Evolutionary conservation across 2,888 invertebrate genomes (phyloP), one percentile per base, ranked within the genome.

Genomic region (Drosophila recens): DNA sequence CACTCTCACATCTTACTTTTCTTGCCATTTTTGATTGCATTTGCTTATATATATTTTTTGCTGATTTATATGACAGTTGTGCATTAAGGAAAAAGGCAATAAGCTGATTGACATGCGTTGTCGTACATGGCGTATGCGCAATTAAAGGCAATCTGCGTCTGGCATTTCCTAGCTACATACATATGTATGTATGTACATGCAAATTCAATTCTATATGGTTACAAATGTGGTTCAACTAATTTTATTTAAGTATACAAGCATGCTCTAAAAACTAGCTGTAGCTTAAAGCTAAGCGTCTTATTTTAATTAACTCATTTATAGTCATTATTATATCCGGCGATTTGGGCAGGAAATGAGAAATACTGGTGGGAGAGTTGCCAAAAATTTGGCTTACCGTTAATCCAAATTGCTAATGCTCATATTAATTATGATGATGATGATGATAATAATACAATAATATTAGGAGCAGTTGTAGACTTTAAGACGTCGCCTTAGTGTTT

Each of bases 291-390:
- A 49, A 72, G 70, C 54, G 62, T 71, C 67, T 63, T 54, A 49
- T 68, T 80, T 87, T 74, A 84, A 87, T 89, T 89, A 89, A 84
- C 80, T 68, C 85, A 89, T 89, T 85, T 84, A 65, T 71, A 71
- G 80, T 71, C 73, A 74, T 89, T 84, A 80, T 72, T 66, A 71
- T 80, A 87, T 85, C 84, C 84, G 84, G 84, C 72, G 58, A 74
- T 79, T 76, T 71, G 36, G 69, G 36, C 79, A 71, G 89, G 84
- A 85, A 86, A 84, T 84, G 61, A 27, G 23, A 30, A 30, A 56
- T 52, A 45, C n/a, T 51, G 57, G 42, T 62, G 79, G 52, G 59
- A 75, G 79, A 57, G 56, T 68, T 75, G 66, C 45, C 61, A 49
- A 74, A 78, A 45, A 62, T 65, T 74, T 71, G 67, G 53, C 67